Percentiles rank a stretch among this genome's conserved stretches.
Evolutionary conservation across 2,888 invertebrate species (phyloP).

Genomic region (Sericinus montela): DNA sequence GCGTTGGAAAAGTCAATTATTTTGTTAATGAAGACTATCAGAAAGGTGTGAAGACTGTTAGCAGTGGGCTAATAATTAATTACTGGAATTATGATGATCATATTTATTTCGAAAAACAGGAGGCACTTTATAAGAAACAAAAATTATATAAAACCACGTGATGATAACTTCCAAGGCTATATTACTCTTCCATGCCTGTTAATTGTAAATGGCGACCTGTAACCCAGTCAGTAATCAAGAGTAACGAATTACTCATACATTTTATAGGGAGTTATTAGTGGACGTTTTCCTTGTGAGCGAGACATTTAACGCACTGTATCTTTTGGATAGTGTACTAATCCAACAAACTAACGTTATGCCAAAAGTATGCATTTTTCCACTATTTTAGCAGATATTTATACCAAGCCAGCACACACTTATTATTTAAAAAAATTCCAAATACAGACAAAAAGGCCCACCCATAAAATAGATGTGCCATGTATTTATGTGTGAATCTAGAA

Average conservation of each 20-base stretch:
- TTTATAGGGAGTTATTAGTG: neutral
- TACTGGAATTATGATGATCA: no score
- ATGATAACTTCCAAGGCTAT: no score
- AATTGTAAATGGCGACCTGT: conserved; percentile 1
- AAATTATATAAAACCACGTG: no score
- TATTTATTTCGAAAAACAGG: neutral
- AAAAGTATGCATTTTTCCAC: neutral
- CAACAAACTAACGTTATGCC: neutral
- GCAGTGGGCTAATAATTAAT: no score
- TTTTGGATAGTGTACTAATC: neutral
- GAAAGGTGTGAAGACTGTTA: no score
- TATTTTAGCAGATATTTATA: neutral
- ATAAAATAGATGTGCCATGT: no score
- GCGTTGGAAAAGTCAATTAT: no score
- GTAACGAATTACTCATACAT: conserved; percentile 3
- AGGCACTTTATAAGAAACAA: neutral
- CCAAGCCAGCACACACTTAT: neutral
- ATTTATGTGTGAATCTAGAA: no score
- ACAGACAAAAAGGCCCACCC: no score
- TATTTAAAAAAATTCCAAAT: no score
- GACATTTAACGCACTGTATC: neutral
- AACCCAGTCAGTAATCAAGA: conserved; percentile 1
- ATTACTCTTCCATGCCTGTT: neutral
- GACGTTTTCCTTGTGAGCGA: conserved; percentile 3
- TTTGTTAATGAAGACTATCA: no score